Base-by-base conservation (phyloP, 2,888 invertebrate species). In the Ypsolopha sequella region DNA sequence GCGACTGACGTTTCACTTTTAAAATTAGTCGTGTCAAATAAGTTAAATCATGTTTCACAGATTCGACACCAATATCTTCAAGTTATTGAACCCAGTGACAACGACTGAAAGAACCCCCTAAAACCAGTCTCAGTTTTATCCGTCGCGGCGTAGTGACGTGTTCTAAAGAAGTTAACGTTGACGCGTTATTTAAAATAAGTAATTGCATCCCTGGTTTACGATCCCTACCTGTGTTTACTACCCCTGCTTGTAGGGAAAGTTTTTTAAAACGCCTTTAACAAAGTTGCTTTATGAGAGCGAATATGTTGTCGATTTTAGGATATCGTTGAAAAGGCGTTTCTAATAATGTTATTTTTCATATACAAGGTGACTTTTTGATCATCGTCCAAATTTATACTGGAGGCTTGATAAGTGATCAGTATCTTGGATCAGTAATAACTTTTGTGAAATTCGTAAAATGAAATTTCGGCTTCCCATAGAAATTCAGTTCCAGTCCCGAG, bases 111-210 rank as follows among this genome's bases (percentile, higher is more conserved):
- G 6, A 13, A n/a, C 36, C 35, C 33, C 35, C 33, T 4, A n/a
- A 3, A 24, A 46, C 13, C 54, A 58, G 11, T 47, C 34, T 48
- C 34, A 24, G 24, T 24, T 24, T 24, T 24, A 24, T 24, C 24
- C 24, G 24, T 24, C 24, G 24, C 4, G 24, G 24, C 24, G 24
- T 56, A 53, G 52, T 59, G 48, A 38, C 58, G 55, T 60, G 53
- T 56, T 53, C 57, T 60, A 62, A 66, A 68, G 63, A 65, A 64
- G 64, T 55, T 52, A 54, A 50, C 60, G 60, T 65, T 63, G 61
- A 60, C 63, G 53, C 56, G 55, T 71, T 69, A 66, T 73, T 68
- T 61, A 64, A 63, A 71, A 69, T 64, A 68, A 72, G 70, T 71
- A 66, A 75, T 68, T 62, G 65, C 51, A 53, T 53, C 50, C 11